phyloP scores from a whole-genome alignment of 2,797 vertebrate species.

The Aphelocoma californica region DNA sequence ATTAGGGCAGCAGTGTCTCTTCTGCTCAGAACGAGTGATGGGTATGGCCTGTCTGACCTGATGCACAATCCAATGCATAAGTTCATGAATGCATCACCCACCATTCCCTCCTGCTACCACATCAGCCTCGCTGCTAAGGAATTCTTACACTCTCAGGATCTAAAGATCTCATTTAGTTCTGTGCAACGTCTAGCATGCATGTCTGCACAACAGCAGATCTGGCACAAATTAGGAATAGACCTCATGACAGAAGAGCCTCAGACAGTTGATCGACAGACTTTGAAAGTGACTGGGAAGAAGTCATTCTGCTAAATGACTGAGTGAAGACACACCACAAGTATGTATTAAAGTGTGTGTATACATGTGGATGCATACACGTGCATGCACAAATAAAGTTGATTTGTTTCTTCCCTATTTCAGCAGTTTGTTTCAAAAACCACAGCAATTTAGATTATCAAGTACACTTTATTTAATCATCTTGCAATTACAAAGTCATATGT shows the following conservation, averaged over 20 bases:
- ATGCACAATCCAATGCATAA: background rate
- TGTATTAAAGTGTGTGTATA: background rate
- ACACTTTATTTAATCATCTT: background rate
- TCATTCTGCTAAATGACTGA: background rate
- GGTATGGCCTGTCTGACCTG: background rate
- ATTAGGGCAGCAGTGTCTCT: background rate
- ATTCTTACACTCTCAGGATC: background rate
- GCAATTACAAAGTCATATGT: background rate
- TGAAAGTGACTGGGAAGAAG: background rate
- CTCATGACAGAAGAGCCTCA: background rate
- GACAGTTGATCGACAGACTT: background rate
- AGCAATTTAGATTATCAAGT: background rate
- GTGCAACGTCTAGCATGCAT: fast-evolving
- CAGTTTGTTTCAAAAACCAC: background rate
- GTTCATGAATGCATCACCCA: fast-evolving
- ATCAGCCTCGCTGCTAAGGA: background rate
- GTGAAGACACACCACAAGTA: background rate
- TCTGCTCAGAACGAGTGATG: background rate
- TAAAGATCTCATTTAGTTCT: background rate
- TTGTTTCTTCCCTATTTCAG: background rate
- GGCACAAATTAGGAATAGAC: background rate
- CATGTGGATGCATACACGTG: background rate
- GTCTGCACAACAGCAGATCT: background rate
- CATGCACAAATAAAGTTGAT: background rate
- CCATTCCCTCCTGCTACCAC: background rate